Conservation (phyloP, 2,113 vertebrate species). For the Bos javanicus region DNA sequence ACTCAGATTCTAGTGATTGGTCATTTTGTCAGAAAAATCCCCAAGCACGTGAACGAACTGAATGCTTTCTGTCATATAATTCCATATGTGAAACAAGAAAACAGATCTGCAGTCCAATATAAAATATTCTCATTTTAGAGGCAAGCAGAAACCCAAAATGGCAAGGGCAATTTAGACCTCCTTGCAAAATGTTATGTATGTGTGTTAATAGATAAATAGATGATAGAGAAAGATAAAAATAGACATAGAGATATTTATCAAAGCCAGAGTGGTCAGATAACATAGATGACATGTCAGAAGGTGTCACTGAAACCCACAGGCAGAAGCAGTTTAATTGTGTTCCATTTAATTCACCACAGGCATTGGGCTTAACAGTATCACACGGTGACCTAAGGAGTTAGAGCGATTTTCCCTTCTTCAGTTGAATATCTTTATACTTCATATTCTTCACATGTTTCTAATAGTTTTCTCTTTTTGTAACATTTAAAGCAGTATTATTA, state of each 20-base stretch:
- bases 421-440: background rate
- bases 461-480: background rate
- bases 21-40: background rate
- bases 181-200: background rate
- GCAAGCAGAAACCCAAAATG: background rate
- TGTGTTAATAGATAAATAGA: background rate
- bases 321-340: background rate
- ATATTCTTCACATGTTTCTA: background rate
- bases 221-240: background rate
- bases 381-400: background rate
- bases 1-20: background rate
- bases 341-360: background rate
- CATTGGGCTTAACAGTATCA: background rate
- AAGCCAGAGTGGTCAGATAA: background rate
- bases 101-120: background rate
- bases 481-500: background rate
- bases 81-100: background rate
- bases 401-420: background rate
- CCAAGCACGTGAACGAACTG: background rate
- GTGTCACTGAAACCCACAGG: background rate
- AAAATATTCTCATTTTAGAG: constrained; percentile 2
- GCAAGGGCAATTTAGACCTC: background rate
- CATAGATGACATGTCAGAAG: background rate
- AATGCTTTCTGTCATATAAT: background rate
- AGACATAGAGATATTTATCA: background rate